Conservation (phyloP, 1,140 invertebrate genomes). For the Drosophila oshimai region DNA sequence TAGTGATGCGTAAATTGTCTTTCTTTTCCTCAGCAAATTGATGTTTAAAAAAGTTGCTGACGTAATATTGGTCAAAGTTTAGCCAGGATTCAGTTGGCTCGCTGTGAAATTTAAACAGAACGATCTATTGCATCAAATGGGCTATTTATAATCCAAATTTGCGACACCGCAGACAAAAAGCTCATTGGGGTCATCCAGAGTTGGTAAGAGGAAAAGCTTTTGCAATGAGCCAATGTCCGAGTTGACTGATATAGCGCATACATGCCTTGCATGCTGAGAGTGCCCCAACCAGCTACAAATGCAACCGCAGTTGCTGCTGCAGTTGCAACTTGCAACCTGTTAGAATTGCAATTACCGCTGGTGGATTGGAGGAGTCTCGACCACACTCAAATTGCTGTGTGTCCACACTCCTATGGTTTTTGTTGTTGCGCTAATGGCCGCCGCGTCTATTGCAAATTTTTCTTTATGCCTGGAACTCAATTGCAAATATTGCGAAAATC, state of each 20-base stretch:
- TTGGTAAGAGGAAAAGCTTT: slow-evolving; percentile 32
- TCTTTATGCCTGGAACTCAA: slow-evolving; percentile 49
- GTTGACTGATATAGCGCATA: not conserved
- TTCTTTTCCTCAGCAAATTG: slow-evolving; percentile 5
- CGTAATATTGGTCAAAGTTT: not conserved
- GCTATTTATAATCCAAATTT: slow-evolving; percentile 27
- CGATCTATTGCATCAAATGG: not conserved
- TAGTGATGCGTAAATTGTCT: slow-evolving; percentile 10
- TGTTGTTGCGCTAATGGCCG: slow-evolving; percentile 53
- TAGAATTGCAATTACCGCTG: slow-evolving; percentile 41
- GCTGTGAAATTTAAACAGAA: not conserved
- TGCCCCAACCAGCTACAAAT: not conserved
- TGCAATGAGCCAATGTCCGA: not conserved
- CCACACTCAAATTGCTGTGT: slow-evolving; percentile 45
- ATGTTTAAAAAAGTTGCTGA: not conserved
- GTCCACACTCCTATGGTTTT: slow-evolving; percentile 42
- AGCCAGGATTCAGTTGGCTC: not conserved
- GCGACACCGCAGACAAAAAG: slow-evolving; percentile 21
- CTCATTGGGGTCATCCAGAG: slow-evolving; percentile 51
- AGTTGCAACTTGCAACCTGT: slow-evolving; percentile 48
- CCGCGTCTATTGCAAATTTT: slow-evolving; percentile 68
- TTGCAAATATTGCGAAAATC: slow-evolving; percentile 75
- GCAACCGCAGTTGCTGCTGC: not conserved
- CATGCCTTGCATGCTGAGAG: not conserved
- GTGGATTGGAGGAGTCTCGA: slow-evolving; percentile 20